phyloP scores from a whole-genome alignment of 2,797 vertebrate genomes.

The Characodon lateralis region DNA sequence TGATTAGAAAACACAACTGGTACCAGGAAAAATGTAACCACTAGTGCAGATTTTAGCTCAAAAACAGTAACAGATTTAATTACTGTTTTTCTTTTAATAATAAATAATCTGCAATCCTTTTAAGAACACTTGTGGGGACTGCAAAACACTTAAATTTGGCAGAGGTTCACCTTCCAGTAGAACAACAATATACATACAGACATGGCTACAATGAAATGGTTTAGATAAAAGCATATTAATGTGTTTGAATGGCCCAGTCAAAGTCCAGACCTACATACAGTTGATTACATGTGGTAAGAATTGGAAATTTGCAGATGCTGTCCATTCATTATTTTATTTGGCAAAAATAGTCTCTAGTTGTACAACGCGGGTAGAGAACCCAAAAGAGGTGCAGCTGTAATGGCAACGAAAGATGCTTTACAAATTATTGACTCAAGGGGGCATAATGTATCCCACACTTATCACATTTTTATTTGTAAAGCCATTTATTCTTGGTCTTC shows the following conservation, averaged over 20 bases:
- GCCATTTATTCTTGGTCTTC: neutral
- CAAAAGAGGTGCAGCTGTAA: no score
- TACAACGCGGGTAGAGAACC: no score
- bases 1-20: neutral
- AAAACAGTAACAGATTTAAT: neutral
- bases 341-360: no score
- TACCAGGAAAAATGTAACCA: neutral
- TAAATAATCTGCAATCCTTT: neutral
- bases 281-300: no score
- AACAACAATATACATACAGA: neutral
- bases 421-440: neutral
- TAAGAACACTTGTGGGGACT: neutral
- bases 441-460: neutral
- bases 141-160: neutral
- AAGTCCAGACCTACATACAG: neutral
- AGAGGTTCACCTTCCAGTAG: neutral
- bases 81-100: neutral
- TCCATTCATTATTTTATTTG: no score
- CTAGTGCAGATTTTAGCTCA: neutral
- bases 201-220: neutral
- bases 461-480: neutral
- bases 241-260: neutral
- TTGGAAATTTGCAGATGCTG: no score
- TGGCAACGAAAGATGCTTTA: no score
- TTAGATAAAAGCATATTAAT: neutral